Conservation (phyloP, 2,113 vertebrate genomes). For the Solea solea region DNA sequence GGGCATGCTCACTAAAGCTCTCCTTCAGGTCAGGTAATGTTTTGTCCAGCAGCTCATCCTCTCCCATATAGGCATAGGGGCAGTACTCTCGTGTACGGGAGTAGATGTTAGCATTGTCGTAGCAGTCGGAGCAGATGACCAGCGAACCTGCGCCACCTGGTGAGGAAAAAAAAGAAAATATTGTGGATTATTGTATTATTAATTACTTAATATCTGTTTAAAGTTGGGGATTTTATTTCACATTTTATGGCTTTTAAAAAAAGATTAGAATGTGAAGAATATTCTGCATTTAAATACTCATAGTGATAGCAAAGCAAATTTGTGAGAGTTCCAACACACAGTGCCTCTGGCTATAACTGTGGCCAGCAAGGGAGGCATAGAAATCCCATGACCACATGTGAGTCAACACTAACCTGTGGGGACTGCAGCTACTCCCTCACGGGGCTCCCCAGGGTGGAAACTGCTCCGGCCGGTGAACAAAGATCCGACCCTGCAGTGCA, state of each 20-base stretch:
- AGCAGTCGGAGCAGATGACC: slow-evolving; percentile 97
- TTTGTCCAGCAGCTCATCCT: slow-evolving; percentile 88
- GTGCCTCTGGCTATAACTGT: no score
- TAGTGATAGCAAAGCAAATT: no score
- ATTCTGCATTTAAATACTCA: no score
- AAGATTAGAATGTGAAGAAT: no score
- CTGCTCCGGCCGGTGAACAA: slow-evolving; percentile 80
- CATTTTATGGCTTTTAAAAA: no score
- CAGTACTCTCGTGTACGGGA: slow-evolving; percentile 92
- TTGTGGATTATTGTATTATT: no score
- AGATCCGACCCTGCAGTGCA: slow-evolving; percentile 79
- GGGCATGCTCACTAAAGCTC: slow-evolving; percentile 56
- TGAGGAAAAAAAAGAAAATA: not conserved
- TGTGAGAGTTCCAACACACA: no score
- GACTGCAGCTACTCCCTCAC: slow-evolving; percentile 68
- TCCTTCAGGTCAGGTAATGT: slow-evolving; percentile 74
- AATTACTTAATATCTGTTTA: no score
- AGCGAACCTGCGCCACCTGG: slow-evolving; percentile 77
- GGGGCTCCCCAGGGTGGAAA: slow-evolving; percentile 78
- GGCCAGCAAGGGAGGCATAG: not conserved
- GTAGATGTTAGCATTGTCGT: slow-evolving; percentile 96
- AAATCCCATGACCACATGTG: no score
- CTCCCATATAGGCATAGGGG: slow-evolving; percentile 88
- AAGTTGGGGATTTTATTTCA: no score
- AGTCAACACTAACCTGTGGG: slow-evolving; percentile 62